Evolutionary conservation across 2,797 vertebrate genomes (phyloP).

Genomic region (Acipenser oxyrinchus): DNA sequence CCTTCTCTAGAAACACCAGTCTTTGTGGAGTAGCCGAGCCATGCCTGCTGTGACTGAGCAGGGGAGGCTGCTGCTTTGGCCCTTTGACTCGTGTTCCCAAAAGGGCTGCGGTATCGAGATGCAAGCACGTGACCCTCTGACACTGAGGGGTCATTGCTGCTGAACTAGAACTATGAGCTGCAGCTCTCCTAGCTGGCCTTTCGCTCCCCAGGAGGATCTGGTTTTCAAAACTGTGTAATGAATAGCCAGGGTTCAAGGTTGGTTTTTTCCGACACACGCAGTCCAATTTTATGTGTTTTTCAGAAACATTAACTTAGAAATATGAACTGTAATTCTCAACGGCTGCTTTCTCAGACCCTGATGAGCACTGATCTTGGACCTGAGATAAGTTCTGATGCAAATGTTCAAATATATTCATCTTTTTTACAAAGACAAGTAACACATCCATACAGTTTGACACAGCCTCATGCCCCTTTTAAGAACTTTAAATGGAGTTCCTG

Average conservation of each 20-base stretch:
- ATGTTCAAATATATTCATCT: no score
- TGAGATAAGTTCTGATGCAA: no score
- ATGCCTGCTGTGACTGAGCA: neutral
- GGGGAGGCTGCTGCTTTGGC: neutral
- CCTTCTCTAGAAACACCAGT: neutral
- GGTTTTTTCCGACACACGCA: no score
- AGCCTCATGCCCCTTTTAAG: no score
- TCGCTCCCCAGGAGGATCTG: neutral
- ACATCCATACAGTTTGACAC: no score
- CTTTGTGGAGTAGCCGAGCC: neutral
- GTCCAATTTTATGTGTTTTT: no score
- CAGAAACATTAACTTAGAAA: no score
- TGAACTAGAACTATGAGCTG: neutral
- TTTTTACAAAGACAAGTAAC: no score
- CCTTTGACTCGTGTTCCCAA: neutral
- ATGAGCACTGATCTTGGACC: no score
- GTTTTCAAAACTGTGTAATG: neutral
- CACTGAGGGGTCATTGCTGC: neutral
- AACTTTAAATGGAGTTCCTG: no score
- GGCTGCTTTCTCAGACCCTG: no score
- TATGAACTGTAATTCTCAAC: no score
- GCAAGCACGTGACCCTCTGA: neutral
- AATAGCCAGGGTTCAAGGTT: neutral
- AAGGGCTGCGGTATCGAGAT: neutral
- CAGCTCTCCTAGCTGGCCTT: neutral